Evolutionary conservation across 2,113 vertebrate species (phyloP), one percentile per base, ranked within the genome.

Genomic region (Pseudolaguvia tuberculata): DNA sequence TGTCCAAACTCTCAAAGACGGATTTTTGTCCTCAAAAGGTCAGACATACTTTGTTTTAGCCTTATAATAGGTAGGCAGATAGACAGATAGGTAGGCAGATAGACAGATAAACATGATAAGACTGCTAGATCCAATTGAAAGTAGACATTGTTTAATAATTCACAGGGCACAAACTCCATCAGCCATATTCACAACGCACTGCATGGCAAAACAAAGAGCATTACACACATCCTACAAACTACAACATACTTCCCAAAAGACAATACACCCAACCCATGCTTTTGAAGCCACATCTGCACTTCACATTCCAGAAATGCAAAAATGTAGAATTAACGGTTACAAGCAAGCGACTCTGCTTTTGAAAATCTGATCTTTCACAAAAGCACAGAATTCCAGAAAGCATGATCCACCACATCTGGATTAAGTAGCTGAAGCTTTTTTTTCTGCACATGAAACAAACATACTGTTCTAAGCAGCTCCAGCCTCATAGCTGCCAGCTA

Each of bases 321-420:
- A 83, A 82, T 50, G 35, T 53, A 63, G 31, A 25, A 18, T 59
- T 74, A 77, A 73, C 70, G 61, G 70, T 75, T 62, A 76, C 27
- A 78, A 48, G 39, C 77, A 51, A 58, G 42, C 66, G 55, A 63
- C 62, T 67, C 68, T 55, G 21, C 29, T 31, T 75, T 59, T 67
- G 52, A 79, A 48, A 58, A 69, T 45, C 63, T 75, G 76, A 82
- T 72, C 68, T 23, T 21, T 58, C 20, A 69, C 63, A 42, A 74
- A 42, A 77, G 70, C 63, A 18, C 29, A 78, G 72, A 74, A 80
- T 76, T 72, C 67, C 69, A 39, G 74, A 55, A 35, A 68, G 72
- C 77, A 47, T 77, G 62, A 75, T 73, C 47, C 45, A 11, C 61
- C 50, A 80, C 79, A 83, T 83, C 80, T 81, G 80, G 84, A 81